These are phyloP conservation scores for Tigriopus californicus DNA, from an alignment of 2,888 invertebrate genomes.

Conservation along the genomic window DNA sequence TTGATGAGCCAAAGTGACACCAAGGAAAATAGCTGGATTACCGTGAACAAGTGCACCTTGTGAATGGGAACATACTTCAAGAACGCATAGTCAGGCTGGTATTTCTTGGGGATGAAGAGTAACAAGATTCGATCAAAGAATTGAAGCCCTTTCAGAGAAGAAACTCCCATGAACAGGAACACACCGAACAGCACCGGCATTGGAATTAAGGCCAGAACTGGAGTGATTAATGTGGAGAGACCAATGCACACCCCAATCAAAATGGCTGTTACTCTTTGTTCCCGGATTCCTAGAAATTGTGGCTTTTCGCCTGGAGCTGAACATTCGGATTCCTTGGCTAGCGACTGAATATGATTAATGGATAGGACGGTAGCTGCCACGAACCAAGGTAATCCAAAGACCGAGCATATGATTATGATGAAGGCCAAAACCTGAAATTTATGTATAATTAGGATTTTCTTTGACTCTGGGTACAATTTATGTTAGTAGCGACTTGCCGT, in stretches of 20 bases:
- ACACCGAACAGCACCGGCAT: slow-evolving; percentile 95
- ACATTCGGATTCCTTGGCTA: slow-evolving; percentile 30
- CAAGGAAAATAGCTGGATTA: slow-evolving; percentile 33
- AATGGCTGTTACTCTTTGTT: slow-evolving; percentile 35
- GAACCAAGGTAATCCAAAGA: slow-evolving; percentile 33
- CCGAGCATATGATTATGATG: slow-evolving; percentile 29
- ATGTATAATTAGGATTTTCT: too few species aligned
- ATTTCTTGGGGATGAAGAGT: slow-evolving; percentile 39
- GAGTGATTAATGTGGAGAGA: slow-evolving; percentile 35
- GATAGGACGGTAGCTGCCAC: slow-evolving; percentile 34
- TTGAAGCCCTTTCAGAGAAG: slow-evolving; percentile 61
- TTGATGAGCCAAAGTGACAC: slow-evolving; percentile 32
- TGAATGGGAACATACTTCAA: slow-evolving; percentile 55
- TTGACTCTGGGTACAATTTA: too few species aligned
- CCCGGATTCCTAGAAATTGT: slow-evolving; percentile 32
- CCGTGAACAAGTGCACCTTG: slow-evolving; percentile 34
- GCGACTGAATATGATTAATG: slow-evolving; percentile 31
- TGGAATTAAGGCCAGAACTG: slow-evolving; percentile 49
- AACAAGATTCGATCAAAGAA: slow-evolving; percentile 36
- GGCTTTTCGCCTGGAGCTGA: slow-evolving; percentile 33
- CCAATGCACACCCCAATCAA: slow-evolving; percentile 36
- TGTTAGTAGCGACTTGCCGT: slow-evolving; percentile 20
- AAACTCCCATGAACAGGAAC: slow-evolving; percentile 93
- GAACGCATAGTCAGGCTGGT: slow-evolving; percentile 55
- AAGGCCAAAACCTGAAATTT: slow-evolving; percentile 25